Percentiles rank a stretch among this genome's conserved stretches.
These are phyloP conservation scores for Melanargia galathea DNA, from an alignment of 2,888 invertebrate genomes.

Conservation along the genomic window DNA sequence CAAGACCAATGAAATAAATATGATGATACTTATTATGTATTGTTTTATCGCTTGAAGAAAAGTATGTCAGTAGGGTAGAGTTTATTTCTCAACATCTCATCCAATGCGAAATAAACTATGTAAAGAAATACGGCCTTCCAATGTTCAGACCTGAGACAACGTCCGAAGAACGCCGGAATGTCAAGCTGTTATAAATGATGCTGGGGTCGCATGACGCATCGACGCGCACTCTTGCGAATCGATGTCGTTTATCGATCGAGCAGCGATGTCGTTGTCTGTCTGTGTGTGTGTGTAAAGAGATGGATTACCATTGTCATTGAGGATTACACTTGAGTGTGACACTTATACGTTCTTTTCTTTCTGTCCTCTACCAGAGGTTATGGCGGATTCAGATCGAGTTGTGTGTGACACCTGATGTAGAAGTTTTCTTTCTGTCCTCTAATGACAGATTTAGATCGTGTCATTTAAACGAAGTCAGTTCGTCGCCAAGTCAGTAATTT, in stretches of 20 bases:
- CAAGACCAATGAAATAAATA: no score
- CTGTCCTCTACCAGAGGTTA: no score
- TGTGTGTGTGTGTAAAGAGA: neutral
- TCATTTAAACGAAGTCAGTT: no score
- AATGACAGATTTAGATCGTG: no score
- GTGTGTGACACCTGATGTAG: no score
- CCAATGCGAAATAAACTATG: neutral
- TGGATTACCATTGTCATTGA: neutral
- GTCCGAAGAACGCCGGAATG: slow-evolving; percentile 6
- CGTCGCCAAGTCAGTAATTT: no score
- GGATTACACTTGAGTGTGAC: neutral
- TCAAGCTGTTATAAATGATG: slow-evolving; percentile 10
- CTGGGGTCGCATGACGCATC: neutral
- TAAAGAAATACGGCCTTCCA: slow-evolving; percentile 13
- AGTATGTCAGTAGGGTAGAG: slow-evolving; percentile 10
- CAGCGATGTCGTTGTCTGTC: neutral
- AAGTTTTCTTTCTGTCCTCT: no score
- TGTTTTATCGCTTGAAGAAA: neutral
- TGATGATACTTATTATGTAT: no score
- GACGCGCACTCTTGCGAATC: neutral
- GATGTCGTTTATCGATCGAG: neutral
- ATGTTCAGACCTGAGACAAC: neutral
- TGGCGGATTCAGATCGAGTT: no score
- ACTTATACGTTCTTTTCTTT: no score
- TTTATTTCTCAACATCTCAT: neutral